Conservation (phyloP, 2,797 vertebrate species). For the Artibeus lituratus region DNA sequence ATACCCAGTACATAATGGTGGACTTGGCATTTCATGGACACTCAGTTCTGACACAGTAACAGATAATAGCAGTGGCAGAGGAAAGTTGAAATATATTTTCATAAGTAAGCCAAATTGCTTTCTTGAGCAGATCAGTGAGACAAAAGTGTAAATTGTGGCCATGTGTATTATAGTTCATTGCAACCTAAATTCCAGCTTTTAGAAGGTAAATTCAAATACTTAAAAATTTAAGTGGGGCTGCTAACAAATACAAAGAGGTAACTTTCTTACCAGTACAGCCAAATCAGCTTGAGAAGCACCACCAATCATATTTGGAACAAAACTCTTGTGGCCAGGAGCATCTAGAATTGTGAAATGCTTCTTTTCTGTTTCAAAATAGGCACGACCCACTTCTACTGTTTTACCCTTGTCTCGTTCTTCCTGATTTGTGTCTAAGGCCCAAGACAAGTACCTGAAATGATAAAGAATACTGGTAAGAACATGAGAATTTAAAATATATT, state of each 20-base stretch:
- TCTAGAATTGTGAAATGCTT: conserved; percentile 99
- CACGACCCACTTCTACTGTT: conserved; percentile 97
- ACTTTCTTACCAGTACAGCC: conserved; percentile 93
- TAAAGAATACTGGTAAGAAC: conserved; percentile 6
- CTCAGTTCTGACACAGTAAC: not conserved
- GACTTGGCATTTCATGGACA: not conserved
- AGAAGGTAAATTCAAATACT: not conserved
- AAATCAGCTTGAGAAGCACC: conserved; percentile 97
- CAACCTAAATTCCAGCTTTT: not conserved
- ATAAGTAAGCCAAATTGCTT: not conserved
- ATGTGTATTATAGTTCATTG: not conserved
- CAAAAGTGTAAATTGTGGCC: not conserved
- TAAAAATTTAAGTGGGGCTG: not conserved
- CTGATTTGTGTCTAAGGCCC: conserved; percentile 98
- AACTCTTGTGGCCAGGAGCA: conserved; percentile 98
- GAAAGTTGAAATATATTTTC: conserved; percentile 15
- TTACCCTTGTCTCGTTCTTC: conserved; percentile 98
- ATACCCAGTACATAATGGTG: not conserved
- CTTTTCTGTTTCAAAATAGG: conserved; percentile 98
- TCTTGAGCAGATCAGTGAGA: not conserved
- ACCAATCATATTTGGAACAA: conserved; percentile 99
- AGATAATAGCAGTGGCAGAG: not conserved
- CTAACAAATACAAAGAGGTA: not conserved
- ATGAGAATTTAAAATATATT: not conserved
- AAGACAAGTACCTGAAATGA: conserved; percentile 93